phyloP scores from a whole-genome alignment of 1,140 invertebrate genomes.

The Eubasilissa regina region DNA sequence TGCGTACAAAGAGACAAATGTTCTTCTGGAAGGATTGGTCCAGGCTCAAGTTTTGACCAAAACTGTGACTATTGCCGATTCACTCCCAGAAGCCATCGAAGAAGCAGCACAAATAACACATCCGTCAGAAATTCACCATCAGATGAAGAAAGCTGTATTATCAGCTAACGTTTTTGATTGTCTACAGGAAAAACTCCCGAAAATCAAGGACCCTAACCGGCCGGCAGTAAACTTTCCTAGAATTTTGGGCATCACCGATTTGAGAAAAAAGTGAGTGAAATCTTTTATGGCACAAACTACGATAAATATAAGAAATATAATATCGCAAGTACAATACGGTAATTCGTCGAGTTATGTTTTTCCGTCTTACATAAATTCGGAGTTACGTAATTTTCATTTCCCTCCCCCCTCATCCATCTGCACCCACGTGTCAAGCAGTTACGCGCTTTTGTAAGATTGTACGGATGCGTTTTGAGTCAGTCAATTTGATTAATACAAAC shows the following conservation, averaged over 20 bases:
- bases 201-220: conserved; percentile 78
- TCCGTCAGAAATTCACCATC: conserved; percentile 71
- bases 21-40: conserved; percentile 79
- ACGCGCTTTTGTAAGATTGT: too few relatives aligned
- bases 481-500: too few relatives aligned
- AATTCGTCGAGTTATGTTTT: too few relatives aligned
- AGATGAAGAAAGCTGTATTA: conserved; percentile 76
- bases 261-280: conserved; percentile 79
- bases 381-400: too few relatives aligned
- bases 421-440: too few relatives aligned
- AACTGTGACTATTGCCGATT: conserved; percentile 76
- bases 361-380: too few relatives aligned
- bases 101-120: conserved; percentile 68
- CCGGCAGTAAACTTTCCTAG: conserved; percentile 82
- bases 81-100: conserved; percentile 72
- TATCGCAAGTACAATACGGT: too few relatives aligned
- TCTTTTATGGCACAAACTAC: too few relatives aligned
- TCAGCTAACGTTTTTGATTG: conserved; percentile 85
- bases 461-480: too few relatives aligned
- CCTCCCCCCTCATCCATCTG: too few relatives aligned
- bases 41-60: conserved; percentile 86
- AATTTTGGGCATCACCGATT: conserved; percentile 80
- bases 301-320: too few relatives aligned
- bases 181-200: conserved; percentile 83
- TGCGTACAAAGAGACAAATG: conserved; percentile 74